These are phyloP conservation scores for Artibeus jamaicensis DNA, from an alignment of 2,797 vertebrate genomes.

Conservation along the genomic window DNA sequence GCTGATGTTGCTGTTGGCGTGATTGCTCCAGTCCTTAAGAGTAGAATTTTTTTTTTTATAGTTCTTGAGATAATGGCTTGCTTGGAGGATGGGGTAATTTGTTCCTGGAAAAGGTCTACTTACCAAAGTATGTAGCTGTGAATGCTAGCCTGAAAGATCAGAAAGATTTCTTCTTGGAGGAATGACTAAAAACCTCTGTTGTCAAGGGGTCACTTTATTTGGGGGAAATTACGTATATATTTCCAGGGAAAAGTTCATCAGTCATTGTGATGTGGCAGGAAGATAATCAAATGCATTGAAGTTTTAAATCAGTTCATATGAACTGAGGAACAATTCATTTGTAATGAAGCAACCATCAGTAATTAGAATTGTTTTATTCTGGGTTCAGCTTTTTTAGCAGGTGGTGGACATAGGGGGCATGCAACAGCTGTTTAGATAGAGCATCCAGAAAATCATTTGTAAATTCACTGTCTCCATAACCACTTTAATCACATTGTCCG, in stretches of 20 bases:
- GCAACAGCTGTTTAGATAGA: conserved; percentile 40
- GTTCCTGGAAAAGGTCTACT: conserved; percentile 55
- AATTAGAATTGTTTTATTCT: conserved; percentile 76
- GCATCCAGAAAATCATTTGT: conserved; percentile 22
- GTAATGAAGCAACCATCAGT: conserved; percentile 55
- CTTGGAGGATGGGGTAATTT: conserved; percentile 67
- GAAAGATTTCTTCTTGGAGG: conserved; percentile 50
- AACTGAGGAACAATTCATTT: conserved; percentile 73
- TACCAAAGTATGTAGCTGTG: conserved; percentile 41
- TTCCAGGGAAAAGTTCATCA: conserved; percentile 66
- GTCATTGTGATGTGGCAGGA: conserved; percentile 57
- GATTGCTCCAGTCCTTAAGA: conserved; percentile 41
- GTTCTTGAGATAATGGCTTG: conserved; percentile 67
- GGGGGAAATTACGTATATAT: conserved; percentile 65
- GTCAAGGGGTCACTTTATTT: conserved; percentile 63
- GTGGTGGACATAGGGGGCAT: conserved; percentile 54
- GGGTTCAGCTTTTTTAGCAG: conserved; percentile 78
- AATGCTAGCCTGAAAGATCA: conserved; percentile 52
- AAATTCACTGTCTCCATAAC: not conserved
- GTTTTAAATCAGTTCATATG: conserved; percentile 64
- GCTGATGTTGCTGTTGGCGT: conserved; percentile 50
- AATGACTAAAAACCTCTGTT: conserved; percentile 59
- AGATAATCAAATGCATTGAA: conserved; percentile 68
- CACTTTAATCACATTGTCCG: conserved; percentile 41
- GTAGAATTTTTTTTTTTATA: conserved; percentile 64